phyloP scores from a whole-genome alignment of 2,888 invertebrate genomes.

The Troilus luridus region DNA sequence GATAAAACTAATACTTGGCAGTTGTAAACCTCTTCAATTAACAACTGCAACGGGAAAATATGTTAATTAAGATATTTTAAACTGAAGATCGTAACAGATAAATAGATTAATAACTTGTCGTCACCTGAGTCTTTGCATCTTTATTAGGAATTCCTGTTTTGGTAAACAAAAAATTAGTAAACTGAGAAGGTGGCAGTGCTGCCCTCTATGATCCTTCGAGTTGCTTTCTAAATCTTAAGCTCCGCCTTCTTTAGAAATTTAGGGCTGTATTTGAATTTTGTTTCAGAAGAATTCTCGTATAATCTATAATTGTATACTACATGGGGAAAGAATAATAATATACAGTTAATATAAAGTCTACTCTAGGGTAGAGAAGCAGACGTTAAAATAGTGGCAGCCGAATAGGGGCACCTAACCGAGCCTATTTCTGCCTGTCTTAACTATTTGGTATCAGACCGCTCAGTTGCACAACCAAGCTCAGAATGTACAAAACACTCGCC shows the following conservation, averaged over 20 bases:
- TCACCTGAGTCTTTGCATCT: neutral
- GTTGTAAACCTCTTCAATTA: slow-evolving; percentile 45
- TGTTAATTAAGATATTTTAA: slow-evolving; percentile 45
- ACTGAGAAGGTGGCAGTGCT: neutral
- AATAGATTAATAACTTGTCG: slow-evolving; percentile 2
- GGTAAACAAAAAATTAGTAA: neutral
- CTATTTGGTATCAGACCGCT: no score
- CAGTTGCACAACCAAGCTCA: no score
- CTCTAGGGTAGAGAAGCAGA: no score
- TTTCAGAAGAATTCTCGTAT: no score
- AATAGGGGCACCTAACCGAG: no score
- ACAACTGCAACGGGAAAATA: slow-evolving; percentile 47
- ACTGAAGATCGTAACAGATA: slow-evolving; percentile 17
- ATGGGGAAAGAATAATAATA: no score
- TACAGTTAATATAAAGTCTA: no score
- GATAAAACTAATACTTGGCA: slow-evolving; percentile 52
- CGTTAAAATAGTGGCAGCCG: no score
- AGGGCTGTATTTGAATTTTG: neutral
- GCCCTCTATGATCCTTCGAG: neutral
- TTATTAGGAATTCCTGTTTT: neutral
- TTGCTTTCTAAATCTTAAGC: neutral
- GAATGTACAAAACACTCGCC: no score
- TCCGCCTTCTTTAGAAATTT: neutral
- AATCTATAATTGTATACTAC: no score
- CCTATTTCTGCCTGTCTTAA: no score